Conservation (phyloP, 2,888 invertebrate species). For the Teleiodes luculella region DNA sequence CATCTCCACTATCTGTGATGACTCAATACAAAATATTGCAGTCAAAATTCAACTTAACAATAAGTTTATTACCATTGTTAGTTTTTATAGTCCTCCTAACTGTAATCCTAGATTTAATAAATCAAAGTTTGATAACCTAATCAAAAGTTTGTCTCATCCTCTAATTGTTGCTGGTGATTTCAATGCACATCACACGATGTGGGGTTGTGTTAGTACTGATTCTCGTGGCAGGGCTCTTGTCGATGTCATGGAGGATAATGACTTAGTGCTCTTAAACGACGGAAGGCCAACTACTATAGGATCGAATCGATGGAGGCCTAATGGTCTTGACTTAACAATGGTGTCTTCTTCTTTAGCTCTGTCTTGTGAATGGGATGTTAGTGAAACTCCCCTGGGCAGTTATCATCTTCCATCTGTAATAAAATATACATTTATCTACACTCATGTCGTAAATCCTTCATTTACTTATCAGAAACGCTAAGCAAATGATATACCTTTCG, state of each 20-base stretch:
- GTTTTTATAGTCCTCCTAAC: constrained; percentile 17
- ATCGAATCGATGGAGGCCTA: no score
- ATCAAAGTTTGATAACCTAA: constrained; percentile 13
- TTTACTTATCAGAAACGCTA: no score
- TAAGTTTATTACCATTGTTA: constrained; percentile 14
- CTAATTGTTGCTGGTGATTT: constrained; percentile 16
- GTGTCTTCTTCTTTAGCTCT: constrained; percentile 11
- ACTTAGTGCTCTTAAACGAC: no score
- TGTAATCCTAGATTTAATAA: constrained; percentile 15
- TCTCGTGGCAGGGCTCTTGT: constrained; percentile 14
- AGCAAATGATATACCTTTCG: no score
- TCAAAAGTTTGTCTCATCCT: constrained; percentile 15
- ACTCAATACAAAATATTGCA: constrained; percentile 20
- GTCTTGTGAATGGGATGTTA: constrained; percentile 9
- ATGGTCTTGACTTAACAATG: constrained; percentile 17
- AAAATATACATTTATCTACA: no score
- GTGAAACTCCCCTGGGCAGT: constrained; percentile 8
- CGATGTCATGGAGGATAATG: constrained; percentile 12
- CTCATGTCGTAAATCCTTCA: no score
- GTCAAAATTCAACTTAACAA: constrained; percentile 4
- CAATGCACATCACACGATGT: constrained; percentile 12
- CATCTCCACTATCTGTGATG: constrained; percentile 15
- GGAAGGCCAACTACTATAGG: constrained; percentile 16
- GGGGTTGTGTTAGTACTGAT: constrained; percentile 12
- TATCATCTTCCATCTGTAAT: constrained; percentile 19